These are phyloP conservation scores for Aleiodes alternator DNA, from an alignment of 2,888 invertebrate genomes.

Conservation along the genomic window DNA sequence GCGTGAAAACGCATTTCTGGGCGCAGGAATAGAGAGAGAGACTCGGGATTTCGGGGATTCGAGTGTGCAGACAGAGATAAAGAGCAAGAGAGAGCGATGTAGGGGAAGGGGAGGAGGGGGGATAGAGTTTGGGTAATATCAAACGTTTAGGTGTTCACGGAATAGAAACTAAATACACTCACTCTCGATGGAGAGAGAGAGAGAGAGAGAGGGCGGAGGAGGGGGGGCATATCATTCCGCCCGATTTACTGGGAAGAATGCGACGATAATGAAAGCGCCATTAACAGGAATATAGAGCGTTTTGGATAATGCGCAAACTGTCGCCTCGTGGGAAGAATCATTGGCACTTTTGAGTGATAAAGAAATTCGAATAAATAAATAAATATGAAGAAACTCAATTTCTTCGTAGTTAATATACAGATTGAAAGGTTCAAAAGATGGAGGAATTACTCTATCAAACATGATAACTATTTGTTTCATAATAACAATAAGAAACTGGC, in stretches of 20 bases:
- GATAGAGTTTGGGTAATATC: conserved; percentile 67
- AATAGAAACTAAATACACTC: conserved; percentile 71
- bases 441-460: too few relatives aligned
- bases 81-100: too few relatives aligned
- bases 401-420: too few relatives aligned
- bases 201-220: conserved; percentile 38
- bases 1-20: conserved; percentile 73
- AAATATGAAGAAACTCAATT: not conserved
- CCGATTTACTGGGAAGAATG: conserved; percentile 72
- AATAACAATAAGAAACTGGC: too few relatives aligned
- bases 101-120: conserved; percentile 45
- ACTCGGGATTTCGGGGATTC: conserved; percentile 7
- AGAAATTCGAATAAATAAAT: not conserved
- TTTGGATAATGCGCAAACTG: conserved; percentile 43
- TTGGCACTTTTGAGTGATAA: not conserved
- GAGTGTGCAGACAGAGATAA: not conserved
- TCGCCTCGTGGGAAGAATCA: conserved; percentile 10
- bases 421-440: too few relatives aligned
- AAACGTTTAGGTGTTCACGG: conserved; percentile 70
- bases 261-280: conserved; percentile 70
- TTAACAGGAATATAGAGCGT: conserved; percentile 52
- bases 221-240: conserved; percentile 70
- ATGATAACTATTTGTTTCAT: too few relatives aligned
- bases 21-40: conserved; percentile 42
- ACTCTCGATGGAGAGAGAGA: conserved; percentile 59